phyloP scores from a whole-genome alignment of 2,797 vertebrate genomes.

The Sebastes diaconus region DNA sequence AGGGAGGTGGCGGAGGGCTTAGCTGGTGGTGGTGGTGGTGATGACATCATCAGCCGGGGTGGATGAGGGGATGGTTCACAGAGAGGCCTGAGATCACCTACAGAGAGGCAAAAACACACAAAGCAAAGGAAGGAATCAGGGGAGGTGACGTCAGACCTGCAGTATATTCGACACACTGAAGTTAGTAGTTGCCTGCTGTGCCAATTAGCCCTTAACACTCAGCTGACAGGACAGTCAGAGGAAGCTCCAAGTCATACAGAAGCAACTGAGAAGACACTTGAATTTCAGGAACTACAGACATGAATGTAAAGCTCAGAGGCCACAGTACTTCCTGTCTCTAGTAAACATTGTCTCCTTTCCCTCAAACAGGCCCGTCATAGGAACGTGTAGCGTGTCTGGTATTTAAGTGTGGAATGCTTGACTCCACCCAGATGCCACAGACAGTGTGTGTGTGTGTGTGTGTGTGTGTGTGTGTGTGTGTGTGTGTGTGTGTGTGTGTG shows the following conservation, averaged over 20 bases:
- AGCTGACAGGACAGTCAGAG: not conserved
- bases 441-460: not conserved
- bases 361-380: not conserved
- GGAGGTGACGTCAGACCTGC: not conserved
- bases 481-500: not conserved
- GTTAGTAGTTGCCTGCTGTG: not conserved
- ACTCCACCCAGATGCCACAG: slow-evolving; percentile 26
- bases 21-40: slow-evolving; percentile 35
- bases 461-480: not conserved
- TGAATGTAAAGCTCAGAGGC: no score
- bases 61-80: slow-evolving; percentile 14
- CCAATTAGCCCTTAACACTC: not conserved
- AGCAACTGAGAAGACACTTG: not conserved
- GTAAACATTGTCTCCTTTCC: not conserved
- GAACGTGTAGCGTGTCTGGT: slow-evolving; percentile 6
- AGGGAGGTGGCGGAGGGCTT: slow-evolving; percentile 8
- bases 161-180: not conserved
- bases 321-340: not conserved
- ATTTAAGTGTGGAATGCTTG: slow-evolving; percentile 20
- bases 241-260: not conserved
- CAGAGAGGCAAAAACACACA: not conserved
- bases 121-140: not conserved
- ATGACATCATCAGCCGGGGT: slow-evolving; percentile 62
- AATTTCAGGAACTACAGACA: not conserved
- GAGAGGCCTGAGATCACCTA: slow-evolving; percentile 66